Percentiles rank a stretch among this genome's conserved stretches.
Evolutionary conservation across 2,888 invertebrate species (phyloP).

Genomic region (Tortrix viridana): DNA sequence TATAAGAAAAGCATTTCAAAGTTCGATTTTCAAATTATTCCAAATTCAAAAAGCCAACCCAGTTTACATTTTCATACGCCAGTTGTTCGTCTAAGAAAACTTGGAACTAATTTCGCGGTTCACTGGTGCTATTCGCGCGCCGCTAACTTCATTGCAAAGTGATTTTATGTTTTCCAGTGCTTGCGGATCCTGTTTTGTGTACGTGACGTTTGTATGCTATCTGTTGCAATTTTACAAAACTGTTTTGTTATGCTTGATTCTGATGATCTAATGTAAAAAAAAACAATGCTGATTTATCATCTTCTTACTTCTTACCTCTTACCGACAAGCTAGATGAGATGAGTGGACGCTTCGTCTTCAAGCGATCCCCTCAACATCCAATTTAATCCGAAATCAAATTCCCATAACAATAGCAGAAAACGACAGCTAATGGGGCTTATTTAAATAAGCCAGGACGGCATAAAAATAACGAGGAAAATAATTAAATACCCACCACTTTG

Average conservation of each 20-base stretch:
- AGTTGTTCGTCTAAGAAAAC: slow-evolving; percentile 66
- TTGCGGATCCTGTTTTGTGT: slow-evolving; percentile 51
- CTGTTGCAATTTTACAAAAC: slow-evolving; percentile 40
- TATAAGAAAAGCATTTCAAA: slow-evolving; percentile 30
- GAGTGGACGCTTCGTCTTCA: slow-evolving; percentile 10
- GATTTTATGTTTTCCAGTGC: slow-evolving; percentile 69
- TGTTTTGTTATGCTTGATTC: not conserved
- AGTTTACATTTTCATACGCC: slow-evolving; percentile 65
- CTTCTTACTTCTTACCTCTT: too few relatives aligned
- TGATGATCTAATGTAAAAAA: too few relatives aligned
- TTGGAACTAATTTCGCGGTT: slow-evolving; percentile 80
- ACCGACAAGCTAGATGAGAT: too few relatives aligned
- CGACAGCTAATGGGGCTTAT: slow-evolving; percentile 36
- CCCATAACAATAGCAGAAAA: slow-evolving; percentile 27
- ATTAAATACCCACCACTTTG: slow-evolving; percentile 65
- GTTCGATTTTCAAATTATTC: slow-evolving; percentile 40
- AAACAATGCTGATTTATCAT: not conserved
- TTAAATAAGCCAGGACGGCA: slow-evolving; percentile 31
- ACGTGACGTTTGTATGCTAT: slow-evolving; percentile 50
- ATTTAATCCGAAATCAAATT: slow-evolving; percentile 31
- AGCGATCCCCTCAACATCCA: not conserved
- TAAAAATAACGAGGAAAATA: slow-evolving; percentile 55
- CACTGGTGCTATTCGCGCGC: slow-evolving; percentile 75
- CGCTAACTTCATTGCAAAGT: slow-evolving; percentile 79
- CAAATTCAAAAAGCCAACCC: slow-evolving; percentile 57